Evolutionary conservation across 1,140 invertebrate genomes (phyloP).

Genomic region (Papilio aristodemus): DNA sequence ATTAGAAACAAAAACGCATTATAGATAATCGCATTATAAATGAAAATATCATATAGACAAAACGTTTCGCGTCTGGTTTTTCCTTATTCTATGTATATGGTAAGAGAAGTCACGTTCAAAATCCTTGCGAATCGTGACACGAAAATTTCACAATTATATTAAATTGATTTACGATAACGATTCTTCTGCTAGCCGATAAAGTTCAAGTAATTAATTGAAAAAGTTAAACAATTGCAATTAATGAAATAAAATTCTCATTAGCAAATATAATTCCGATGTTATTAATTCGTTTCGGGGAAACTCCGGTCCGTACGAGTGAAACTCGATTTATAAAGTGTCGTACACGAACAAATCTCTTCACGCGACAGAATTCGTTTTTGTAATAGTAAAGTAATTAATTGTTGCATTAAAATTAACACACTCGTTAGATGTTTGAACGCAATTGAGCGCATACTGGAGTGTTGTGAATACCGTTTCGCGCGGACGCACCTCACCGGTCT

Average conservation of each 20-base stretch:
- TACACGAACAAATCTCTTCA: constrained; percentile 42
- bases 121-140: background rate
- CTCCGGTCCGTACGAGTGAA: constrained; percentile 40
- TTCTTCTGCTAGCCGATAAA: constrained; percentile 20
- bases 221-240: constrained; percentile 32
- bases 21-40: too few species aligned
- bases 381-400: constrained; percentile 54
- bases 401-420: constrained; percentile 62
- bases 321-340: constrained; percentile 34
- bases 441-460: constrained; percentile 69
- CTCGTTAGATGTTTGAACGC: constrained; percentile 64
- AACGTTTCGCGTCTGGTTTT: background rate
- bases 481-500: constrained; percentile 52
- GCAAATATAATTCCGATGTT: constrained; percentile 29
- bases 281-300: constrained; percentile 42
- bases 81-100: background rate
- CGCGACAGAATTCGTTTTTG: constrained; percentile 54
- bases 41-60: too few species aligned
- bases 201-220: constrained; percentile 29
- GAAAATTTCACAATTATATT: constrained; percentile 25
- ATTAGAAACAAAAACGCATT: background rate
- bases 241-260: constrained; percentile 29
- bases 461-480: constrained; percentile 66
- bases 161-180: constrained; percentile 25
- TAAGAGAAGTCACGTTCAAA: background rate